These are phyloP conservation scores for Troides aeacus DNA, from an alignment of 2,888 invertebrate genomes.

Conservation along the genomic window DNA sequence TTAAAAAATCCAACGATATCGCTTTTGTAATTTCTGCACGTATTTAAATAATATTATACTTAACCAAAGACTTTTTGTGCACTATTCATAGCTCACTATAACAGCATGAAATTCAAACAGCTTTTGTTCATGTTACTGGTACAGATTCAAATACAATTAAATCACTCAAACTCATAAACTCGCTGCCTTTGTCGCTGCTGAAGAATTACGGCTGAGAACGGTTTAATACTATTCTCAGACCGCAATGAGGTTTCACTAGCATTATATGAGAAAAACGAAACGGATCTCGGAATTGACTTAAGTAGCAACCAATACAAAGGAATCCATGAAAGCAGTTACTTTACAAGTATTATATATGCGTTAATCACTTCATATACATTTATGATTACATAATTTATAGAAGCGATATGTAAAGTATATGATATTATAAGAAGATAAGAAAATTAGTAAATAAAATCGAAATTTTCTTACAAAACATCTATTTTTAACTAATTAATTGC, in stretches of 20 bases:
- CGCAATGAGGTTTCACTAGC: slow-evolving; percentile 2
- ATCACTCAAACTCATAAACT: slow-evolving; percentile 3
- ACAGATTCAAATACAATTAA: background rate
- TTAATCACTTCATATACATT: background rate
- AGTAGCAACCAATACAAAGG: background rate
- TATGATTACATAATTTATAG: background rate
- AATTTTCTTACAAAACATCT: no score
- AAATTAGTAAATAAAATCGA: no score
- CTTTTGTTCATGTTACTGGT: background rate
- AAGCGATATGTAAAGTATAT: no score
- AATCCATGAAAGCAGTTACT: background rate
- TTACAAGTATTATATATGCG: no score
- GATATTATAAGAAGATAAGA: no score
- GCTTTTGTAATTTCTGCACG: no score
- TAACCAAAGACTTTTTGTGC: background rate
- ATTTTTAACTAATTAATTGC: no score
- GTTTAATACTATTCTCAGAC: background rate
- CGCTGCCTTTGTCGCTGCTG: background rate
- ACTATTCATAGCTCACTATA: background rate
- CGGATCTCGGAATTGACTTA: background rate
- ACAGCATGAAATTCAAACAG: background rate
- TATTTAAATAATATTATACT: background rate
- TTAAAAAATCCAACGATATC: no score
- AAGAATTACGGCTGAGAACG: background rate
- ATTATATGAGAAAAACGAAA: background rate